Conservation (phyloP, 2,797 vertebrate species). For the Hoplostethus mediterraneus region DNA sequence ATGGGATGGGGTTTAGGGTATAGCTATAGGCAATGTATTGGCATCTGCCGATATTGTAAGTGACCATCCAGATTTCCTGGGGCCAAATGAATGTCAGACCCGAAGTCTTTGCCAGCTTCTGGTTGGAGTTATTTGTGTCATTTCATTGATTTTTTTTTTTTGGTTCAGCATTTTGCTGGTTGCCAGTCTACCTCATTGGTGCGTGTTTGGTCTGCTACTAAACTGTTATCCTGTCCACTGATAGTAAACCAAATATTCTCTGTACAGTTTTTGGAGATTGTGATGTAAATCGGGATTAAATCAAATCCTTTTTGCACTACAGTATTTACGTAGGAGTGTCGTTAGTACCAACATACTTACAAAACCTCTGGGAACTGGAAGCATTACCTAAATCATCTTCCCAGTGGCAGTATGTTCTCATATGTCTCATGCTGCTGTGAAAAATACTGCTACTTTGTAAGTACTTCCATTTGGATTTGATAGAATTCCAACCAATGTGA, state of each 20-base stretch:
- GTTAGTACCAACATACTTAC: slow-evolving; percentile 6
- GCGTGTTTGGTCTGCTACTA: slow-evolving; percentile 51
- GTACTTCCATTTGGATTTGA: slow-evolving; percentile 55
- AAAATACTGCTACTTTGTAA: slow-evolving; percentile 50
- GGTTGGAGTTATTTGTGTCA: slow-evolving; percentile 52
- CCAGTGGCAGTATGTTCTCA: slow-evolving; percentile 15
- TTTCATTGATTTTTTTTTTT: slow-evolving; percentile 51
- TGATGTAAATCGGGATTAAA: slow-evolving; percentile 58
- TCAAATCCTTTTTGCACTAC: slow-evolving; percentile 73
- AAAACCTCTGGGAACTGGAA: slow-evolving; percentile 3
- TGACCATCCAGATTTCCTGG: slow-evolving; percentile 80
- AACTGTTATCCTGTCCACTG: slow-evolving; percentile 21
- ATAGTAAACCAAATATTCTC: slow-evolving; percentile 50
- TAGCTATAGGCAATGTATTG: slow-evolving; percentile 69
- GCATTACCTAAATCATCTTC: slow-evolving; percentile 3
- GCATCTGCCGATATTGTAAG: slow-evolving; percentile 76
- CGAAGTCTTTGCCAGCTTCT: slow-evolving; percentile 63
- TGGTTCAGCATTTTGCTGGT: slow-evolving; percentile 54
- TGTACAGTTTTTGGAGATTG: slow-evolving; percentile 48
- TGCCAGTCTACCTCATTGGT: slow-evolving; percentile 69
- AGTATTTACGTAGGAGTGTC: slow-evolving; percentile 40
- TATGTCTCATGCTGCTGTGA: slow-evolving; percentile 42
- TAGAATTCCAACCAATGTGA: slow-evolving; percentile 48
- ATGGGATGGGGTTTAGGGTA: slow-evolving; percentile 62
- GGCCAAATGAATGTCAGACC: slow-evolving; percentile 85